Percentiles rank a stretch among this genome's conserved stretches.
Evolutionary conservation across 2,888 invertebrate species (phyloP).

Genomic region (Philonicus albiceps): DNA sequence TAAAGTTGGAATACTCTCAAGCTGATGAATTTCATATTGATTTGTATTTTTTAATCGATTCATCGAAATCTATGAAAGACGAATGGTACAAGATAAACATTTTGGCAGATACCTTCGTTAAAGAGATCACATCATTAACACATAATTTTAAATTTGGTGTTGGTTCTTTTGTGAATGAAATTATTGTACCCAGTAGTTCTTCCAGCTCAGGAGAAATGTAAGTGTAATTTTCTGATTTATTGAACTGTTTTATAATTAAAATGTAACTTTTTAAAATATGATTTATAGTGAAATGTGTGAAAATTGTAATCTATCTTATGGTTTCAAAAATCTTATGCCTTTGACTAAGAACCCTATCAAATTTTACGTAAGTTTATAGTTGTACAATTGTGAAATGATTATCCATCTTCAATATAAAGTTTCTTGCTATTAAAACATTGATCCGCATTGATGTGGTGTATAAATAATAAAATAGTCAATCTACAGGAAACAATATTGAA

Average conservation of each 20-base stretch:
- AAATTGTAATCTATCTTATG: constrained; percentile 93
- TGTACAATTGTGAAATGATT: too few species aligned
- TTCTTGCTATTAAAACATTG: too few species aligned
- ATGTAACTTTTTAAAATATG: neutral
- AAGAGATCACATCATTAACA: constrained; percentile 90
- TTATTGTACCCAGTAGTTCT: constrained; percentile 90
- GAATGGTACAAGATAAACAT: constrained; percentile 94
- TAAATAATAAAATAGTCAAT: neutral
- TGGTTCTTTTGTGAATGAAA: constrained; percentile 97
- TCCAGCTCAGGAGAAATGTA: constrained; percentile 90
- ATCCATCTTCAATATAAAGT: neutral
- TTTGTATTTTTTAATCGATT: constrained; percentile 98
- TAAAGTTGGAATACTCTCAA: constrained; percentile 80
- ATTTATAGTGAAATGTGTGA: constrained; percentile 73
- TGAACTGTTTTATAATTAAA: neutral
- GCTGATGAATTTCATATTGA: constrained; percentile 97
- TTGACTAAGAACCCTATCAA: constrained; percentile 81
- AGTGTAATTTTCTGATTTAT: constrained; percentile 62
- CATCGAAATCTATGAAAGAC: constrained; percentile 98
- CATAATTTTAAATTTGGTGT: constrained; percentile 92
- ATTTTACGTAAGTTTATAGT: constrained; percentile 81
- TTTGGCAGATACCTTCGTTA: constrained; percentile 79
- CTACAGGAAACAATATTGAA: constrained; percentile 75
- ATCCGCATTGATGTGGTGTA: neutral
- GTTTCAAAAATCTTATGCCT: constrained; percentile 92